Evolutionary conservation across 2,797 vertebrate species (phyloP).

Genomic region (Sebastes reedi): DNA sequence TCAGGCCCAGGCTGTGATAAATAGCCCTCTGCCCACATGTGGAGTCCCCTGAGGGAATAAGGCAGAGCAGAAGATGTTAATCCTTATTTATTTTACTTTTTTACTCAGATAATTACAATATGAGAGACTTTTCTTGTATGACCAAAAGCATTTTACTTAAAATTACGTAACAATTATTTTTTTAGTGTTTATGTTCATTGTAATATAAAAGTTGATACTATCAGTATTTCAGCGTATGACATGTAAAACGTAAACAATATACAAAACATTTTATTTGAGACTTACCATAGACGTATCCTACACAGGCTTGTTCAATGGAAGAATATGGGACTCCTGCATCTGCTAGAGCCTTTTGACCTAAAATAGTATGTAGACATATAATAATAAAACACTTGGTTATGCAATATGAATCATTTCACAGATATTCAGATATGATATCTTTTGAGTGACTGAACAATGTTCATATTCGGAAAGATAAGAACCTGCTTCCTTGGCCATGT

Average conservation of each 20-base stretch:
- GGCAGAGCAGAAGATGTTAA: neutral
- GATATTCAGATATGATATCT: conserved; percentile 1
- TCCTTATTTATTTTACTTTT: neutral
- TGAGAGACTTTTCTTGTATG: neutral
- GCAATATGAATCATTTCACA: neutral
- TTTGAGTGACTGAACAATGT: neutral
- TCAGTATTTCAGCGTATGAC: neutral
- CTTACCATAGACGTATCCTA: conserved; percentile 96
- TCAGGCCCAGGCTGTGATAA: conserved; percentile 93
- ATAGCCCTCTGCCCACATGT: conserved; percentile 94
- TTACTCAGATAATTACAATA: neutral
- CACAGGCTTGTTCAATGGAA: conserved; percentile 90
- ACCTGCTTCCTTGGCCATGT: conserved; percentile 98
- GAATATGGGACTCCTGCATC: conserved; percentile 93
- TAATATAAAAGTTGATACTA: neutral
- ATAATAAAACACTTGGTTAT: neutral
- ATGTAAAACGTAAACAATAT: neutral
- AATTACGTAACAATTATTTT: neutral
- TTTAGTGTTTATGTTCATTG: neutral
- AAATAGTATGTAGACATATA: neutral
- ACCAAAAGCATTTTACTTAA: neutral
- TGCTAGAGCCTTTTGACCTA: conserved; percentile 89
- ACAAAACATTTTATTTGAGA: neutral
- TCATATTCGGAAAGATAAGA: conserved; percentile 27
- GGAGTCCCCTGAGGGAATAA: conserved; percentile 87